phyloP scores from a whole-genome alignment of 2,113 vertebrate genomes.

The Panthera tigris region DNA sequence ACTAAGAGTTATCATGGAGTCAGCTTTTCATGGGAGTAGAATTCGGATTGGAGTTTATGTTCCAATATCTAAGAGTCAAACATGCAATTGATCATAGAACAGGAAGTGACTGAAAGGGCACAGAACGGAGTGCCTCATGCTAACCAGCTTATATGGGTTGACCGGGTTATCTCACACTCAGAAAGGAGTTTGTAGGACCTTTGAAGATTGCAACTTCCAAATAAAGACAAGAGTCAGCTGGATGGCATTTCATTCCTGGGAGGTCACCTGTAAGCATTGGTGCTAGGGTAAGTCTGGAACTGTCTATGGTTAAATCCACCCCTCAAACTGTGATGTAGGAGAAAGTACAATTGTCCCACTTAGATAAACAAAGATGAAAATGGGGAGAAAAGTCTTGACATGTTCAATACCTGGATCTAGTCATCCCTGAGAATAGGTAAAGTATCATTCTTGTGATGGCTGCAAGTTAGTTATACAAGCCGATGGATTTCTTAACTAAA shows the following conservation, averaged over 20 bases:
- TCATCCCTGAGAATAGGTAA: not conserved
- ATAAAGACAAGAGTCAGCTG: constrained; percentile 34
- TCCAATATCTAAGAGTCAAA: not conserved
- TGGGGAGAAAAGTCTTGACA: not conserved
- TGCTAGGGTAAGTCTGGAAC: not conserved
- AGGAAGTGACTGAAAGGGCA: not conserved
- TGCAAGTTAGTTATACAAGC: not conserved
- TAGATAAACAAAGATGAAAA: not conserved
- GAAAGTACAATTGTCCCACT: not conserved
- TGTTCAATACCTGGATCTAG: not conserved
- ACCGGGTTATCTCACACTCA: not conserved
- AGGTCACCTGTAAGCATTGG: not conserved
- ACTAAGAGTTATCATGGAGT: not conserved
- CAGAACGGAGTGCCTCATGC: not conserved
- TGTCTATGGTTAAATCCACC: not conserved
- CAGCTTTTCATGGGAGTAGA: not conserved
- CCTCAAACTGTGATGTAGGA: not conserved
- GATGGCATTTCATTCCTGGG: not conserved
- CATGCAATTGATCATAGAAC: not conserved
- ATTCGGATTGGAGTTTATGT: not conserved
- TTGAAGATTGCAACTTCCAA: constrained; percentile 16
- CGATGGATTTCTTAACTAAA: not conserved
- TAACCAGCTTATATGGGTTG: not conserved
- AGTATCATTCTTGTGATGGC: not conserved
- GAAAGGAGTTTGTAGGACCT: not conserved